Base-by-base conservation (phyloP, 2,888 invertebrate genomes). In the Drosophila fungiperda region DNA sequence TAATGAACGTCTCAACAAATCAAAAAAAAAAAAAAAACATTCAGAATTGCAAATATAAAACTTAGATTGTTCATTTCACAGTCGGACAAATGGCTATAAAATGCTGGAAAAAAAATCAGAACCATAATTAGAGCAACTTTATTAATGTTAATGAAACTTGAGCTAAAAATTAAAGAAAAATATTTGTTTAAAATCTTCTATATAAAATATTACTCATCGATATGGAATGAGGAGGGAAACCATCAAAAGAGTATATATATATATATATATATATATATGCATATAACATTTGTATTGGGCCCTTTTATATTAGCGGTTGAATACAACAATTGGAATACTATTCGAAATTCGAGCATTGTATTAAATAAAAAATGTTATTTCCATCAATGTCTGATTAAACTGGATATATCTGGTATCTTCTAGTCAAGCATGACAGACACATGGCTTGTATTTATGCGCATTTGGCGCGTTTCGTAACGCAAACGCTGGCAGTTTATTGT, bases 401-500 rank as follows among this genome's bases (percentile, higher is more conserved):
- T 45, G 45, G 45, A 45, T 45, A 45, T 45, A 45, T 45, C 45
- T 45, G 45, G 45, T 45, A 45, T 45, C 23, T 23, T 15, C 45
- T 45, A 45, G 45, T 45, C 15, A 23, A 20, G 45, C 45, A 45
- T 23, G 12, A 29, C 6, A 29, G 29, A 7, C 15, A 45, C 23
- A 1, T 45, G 45, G 23, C 1, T 23, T 3, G 20, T 17, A 38
- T 23, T 8, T 45, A 15, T 45, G 38, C 38, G 38, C 38, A 8
- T 17, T 38, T 29, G 29, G 29, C 29, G 29, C 29, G 17, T 38
- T 38, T 38, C 8, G 38, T 17, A 45, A 45, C 20, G 45, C 6
- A 23, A 45, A 23, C 6, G 20, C 20, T 12, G 20, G 2, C 45
- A 15, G 33, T 12, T n/a, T 33, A 33, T 23, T 33, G 6, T 33